Percentiles rank a stretch among this genome's conserved stretches.
Conservation (phyloP, 2,797 vertebrate genomes). For the Sparus aurata region DNA sequence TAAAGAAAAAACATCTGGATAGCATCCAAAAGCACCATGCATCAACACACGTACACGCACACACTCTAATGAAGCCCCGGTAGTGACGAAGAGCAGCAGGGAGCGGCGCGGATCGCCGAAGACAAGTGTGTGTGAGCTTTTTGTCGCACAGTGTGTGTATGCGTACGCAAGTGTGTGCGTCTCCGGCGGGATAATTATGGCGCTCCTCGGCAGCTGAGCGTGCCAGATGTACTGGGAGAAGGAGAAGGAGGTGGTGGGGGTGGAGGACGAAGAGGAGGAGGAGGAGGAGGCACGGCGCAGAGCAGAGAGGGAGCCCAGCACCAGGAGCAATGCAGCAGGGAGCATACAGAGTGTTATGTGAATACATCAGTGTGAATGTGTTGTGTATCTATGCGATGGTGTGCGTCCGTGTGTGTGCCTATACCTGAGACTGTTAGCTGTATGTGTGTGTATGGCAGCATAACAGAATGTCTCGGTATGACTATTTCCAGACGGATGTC, state of each 20-base stretch:
- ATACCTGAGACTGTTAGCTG: constrained; percentile 36
- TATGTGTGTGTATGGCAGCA: constrained; percentile 26
- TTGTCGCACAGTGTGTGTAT: constrained; percentile 56
- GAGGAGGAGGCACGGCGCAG: constrained; percentile 80
- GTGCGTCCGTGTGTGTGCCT: constrained; percentile 43
- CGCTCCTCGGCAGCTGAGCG: constrained; percentile 99
- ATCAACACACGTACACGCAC: constrained; percentile 71
- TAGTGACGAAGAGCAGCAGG: constrained; percentile 93
- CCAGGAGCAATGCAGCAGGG: constrained; percentile 93
- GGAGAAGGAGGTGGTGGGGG: constrained; percentile 88
- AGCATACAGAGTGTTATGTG: constrained; percentile 74
- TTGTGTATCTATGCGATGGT: constrained; percentile 51
- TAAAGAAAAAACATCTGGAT: constrained; percentile 84
- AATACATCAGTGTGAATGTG: constrained; percentile 68
- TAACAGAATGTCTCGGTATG: constrained; percentile 36
- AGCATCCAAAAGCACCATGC: constrained; percentile 76
- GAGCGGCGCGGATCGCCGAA: constrained; percentile 81
- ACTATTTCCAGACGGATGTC: constrained; percentile 58
- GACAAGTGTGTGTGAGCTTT: constrained; percentile 72
- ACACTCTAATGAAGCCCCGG: constrained; percentile 98
- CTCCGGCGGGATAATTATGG: constrained; percentile 99
- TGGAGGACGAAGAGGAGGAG: constrained; percentile 86
- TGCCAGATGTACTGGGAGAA: constrained; percentile 95
- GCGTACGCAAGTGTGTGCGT: constrained; percentile 64
- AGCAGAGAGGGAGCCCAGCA: constrained; percentile 86